These are phyloP conservation scores for Amia ocellicauda DNA, from an alignment of 2,113 vertebrate genomes.

Conservation along the genomic window DNA sequence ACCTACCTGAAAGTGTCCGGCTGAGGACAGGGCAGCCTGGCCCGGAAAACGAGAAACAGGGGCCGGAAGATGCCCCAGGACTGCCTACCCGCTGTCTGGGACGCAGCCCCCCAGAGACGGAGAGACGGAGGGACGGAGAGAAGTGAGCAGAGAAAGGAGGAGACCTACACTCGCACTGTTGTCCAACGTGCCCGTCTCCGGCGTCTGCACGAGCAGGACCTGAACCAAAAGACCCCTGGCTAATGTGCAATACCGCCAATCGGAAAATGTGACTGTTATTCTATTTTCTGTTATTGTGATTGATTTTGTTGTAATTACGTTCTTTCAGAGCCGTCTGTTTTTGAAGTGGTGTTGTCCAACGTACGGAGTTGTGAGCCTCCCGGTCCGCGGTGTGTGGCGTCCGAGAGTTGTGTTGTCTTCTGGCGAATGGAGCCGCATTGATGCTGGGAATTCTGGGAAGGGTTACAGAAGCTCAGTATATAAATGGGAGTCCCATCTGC, in stretches of 20 bases:
- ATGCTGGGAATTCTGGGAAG: no score
- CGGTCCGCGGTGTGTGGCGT: no score
- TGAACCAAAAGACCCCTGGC: slow-evolving; percentile 5
- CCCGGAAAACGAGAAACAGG: background rate
- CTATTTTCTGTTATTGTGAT: background rate
- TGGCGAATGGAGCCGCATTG: no score
- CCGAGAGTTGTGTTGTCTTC: no score
- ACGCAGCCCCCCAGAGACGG: background rate
- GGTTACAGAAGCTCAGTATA: no score
- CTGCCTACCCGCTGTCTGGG: background rate
- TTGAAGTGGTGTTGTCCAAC: no score
- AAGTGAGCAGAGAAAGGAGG: background rate
- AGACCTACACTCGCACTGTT: background rate
- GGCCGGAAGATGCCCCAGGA: background rate
- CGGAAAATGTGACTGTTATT: slow-evolving; percentile 6
- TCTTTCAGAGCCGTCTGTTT: background rate
- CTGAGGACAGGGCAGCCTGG: slow-evolving; percentile 18
- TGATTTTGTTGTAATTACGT: background rate
- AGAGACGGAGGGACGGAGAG: background rate
- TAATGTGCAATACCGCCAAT: slow-evolving; percentile 25
- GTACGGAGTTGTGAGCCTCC: no score
- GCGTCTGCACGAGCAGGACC: background rate
- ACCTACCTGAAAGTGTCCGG: slow-evolving; percentile 64
- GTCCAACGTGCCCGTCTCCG: background rate
- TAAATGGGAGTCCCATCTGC: no score